A percentile compares a stretch with the other conserved stretches of the same genome.
Conservation (phyloP, 2,888 invertebrate genomes). For the Melanostoma scalare region DNA sequence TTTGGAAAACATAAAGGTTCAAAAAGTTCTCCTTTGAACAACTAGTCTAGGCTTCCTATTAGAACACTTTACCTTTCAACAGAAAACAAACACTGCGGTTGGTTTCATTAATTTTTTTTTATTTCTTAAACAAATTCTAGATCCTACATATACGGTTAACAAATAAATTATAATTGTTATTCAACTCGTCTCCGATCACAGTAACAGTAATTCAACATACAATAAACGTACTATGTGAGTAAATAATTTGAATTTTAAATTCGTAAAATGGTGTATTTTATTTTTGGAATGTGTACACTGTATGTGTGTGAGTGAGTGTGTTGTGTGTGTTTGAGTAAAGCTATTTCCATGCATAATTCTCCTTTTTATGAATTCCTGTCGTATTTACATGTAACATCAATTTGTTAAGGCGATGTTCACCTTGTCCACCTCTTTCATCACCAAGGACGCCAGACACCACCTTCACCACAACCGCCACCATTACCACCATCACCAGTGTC, state of each 20-base stretch:
- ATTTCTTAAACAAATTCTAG: conserved; percentile 45
- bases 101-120: conserved; percentile 26
- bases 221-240: conserved; percentile 17
- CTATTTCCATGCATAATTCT: conserved; percentile 71
- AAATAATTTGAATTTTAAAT: conserved; percentile 65
- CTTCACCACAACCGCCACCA: conserved; percentile 17
- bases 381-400: conserved; percentile 57
- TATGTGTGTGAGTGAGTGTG: conserved; percentile 23
- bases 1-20: too few relatives aligned
- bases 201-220: conserved; percentile 60
- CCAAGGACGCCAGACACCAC: conserved; percentile 74
- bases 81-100: conserved; percentile 1
- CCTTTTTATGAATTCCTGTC: conserved; percentile 21
- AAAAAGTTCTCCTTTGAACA: too few relatives aligned
- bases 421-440: conserved; percentile 53
- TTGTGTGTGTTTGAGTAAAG: conserved; percentile 51
- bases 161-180: conserved; percentile 40
- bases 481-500: conserved; percentile 24
- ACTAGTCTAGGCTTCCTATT: neutral
- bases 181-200: conserved; percentile 58
- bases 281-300: neutral
- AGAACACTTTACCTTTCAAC: neutral
- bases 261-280: conserved; percentile 35
- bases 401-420: neutral
- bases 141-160: conserved; percentile 22